A percentile compares a stretch with the other conserved stretches of the same genome.
These are phyloP conservation scores for Saguinus imperator DNA, from an alignment of 2,113 vertebrate species.

Conservation along the genomic window DNA sequence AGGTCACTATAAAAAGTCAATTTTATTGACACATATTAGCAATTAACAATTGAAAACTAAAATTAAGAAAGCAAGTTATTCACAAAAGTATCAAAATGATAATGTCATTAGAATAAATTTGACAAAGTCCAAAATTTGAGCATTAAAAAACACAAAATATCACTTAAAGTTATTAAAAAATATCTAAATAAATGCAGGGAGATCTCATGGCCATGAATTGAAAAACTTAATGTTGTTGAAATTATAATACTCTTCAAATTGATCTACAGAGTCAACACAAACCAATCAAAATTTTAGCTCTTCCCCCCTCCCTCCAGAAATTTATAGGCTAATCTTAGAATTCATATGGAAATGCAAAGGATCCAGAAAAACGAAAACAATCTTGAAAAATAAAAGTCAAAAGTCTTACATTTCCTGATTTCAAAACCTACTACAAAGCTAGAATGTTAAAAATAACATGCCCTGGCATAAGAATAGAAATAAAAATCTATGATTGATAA, in stretches of 20 bases:
- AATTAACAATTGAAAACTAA: background rate
- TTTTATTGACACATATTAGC: background rate
- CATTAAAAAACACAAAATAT: background rate
- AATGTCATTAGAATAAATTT: background rate
- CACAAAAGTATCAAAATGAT: background rate
- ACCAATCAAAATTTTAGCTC: background rate
- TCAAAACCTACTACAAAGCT: background rate
- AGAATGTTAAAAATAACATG: background rate
- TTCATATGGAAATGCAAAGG: background rate
- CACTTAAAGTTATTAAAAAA: background rate
- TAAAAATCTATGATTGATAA: background rate
- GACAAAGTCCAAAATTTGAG: background rate
- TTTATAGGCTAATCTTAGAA: background rate
- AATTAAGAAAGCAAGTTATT: background rate
- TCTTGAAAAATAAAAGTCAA: background rate
- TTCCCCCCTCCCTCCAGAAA: background rate
- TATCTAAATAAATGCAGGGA: background rate
- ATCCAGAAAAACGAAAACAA: background rate
- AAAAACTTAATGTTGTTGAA: background rate
- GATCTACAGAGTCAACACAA: background rate
- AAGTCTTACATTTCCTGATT: background rate
- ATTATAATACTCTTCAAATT: background rate
- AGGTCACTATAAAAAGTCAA: slow-evolving; percentile 4
- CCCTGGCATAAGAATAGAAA: background rate
- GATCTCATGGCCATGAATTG: background rate